Base-by-base conservation (phyloP, 2,888 invertebrate genomes). In the Nomada ferruginata region DNA sequence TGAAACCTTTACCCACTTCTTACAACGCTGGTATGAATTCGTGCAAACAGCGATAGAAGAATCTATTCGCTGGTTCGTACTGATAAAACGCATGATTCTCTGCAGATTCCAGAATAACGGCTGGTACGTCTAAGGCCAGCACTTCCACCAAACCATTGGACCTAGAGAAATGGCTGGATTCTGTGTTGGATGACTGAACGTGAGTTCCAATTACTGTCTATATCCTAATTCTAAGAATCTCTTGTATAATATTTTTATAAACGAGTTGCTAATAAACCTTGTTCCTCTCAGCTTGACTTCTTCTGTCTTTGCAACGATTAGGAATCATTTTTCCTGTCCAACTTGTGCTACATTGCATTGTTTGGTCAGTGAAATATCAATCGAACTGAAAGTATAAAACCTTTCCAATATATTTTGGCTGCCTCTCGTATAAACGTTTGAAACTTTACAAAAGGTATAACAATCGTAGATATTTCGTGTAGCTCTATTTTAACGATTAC, bases 121-220 rank as follows among this genome's bases (percentile, higher is more conserved):
- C 47, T 15, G 15, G 47, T 47, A 13, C 47, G n/a, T n/a, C 64
- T 36, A 83, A 84, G 50, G 66, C 82, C 18, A 65, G 68, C 29
- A 44, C 69, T 10, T 82, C 89, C 44, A 81, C 83, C 5, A 92
- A 92, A 74, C 86, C 93, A 50, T 88, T 90, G 59, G 92, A 93
- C 71, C 84, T 93, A 47, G 93, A 93, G 68, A 91, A 91, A 64
- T 93, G 92, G 92, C 74, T 93, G 75, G 93, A 93, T 85, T 89
- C 91, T 57, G 87, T 93, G 1, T 85, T 93, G 68, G 92, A 92
- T 61, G 91, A 91, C 82, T 91, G 85, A 89, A 63, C 36, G 18
- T 52, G 13, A 10, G 47, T 63, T 72, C 20, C 47, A n/a, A 15
- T 57, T 50, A 26, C n/a, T 69, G 44, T 26, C 52, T 55, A 20